These are phyloP conservation scores for Oceanites oceanicus DNA, from an alignment of 2,113 vertebrate species.

Conservation along the genomic window DNA sequence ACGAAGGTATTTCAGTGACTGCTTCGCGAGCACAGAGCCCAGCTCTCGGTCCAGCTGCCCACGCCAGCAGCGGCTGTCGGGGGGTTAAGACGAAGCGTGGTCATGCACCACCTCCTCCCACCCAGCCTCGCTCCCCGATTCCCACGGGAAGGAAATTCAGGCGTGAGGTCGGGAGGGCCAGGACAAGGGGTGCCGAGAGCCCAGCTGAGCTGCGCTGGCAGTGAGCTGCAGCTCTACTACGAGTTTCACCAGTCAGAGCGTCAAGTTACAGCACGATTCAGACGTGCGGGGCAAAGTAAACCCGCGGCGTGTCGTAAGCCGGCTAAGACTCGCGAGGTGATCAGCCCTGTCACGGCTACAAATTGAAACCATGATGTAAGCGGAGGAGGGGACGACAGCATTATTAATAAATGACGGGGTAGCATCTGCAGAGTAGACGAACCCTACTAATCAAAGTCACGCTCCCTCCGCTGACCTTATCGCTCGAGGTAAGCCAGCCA, in stretches of 20 bases:
- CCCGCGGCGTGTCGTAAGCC: neutral
- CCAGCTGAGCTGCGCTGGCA: neutral
- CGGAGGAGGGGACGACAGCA: neutral
- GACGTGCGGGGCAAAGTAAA: neutral
- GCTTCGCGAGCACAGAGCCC: fast-evolving
- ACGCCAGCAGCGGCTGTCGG: fast-evolving
- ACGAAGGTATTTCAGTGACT: neutral
- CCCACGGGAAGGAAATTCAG: neutral
- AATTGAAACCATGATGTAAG: constrained; percentile 40
- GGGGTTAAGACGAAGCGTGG: fast-evolving
- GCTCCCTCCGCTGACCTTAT: neutral
- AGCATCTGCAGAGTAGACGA: neutral
- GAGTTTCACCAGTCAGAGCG: neutral
- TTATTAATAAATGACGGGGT: neutral
- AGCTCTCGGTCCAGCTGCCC: neutral
- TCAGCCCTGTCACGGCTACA: neutral
- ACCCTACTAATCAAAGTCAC: neutral
- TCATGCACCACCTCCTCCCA: neutral
- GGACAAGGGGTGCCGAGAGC: neutral
- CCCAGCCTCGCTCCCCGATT: fast-evolving
- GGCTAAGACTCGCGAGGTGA: neutral
- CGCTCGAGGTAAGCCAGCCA: neutral
- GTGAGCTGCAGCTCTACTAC: neutral
- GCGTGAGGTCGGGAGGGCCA: fast-evolving
- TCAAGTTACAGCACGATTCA: neutral